Evolutionary conservation across 2,797 vertebrate genomes (phyloP).

Genomic region (Ibycter americanus): DNA sequence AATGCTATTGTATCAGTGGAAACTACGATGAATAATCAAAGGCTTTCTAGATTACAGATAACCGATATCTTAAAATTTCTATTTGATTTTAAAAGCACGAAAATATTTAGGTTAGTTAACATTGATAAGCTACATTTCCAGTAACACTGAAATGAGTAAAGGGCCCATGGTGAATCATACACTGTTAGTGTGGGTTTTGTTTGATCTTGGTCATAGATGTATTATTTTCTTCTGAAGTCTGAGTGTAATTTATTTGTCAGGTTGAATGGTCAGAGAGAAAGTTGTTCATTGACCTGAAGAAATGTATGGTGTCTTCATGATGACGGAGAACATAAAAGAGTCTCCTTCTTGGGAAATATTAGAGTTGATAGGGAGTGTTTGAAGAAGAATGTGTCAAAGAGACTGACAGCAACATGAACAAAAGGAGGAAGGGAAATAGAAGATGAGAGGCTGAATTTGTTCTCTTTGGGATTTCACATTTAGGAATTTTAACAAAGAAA

Average conservation of each 20-base stretch:
- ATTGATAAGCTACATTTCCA: neutral
- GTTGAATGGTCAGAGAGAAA: constrained; percentile 64
- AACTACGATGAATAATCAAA: neutral
- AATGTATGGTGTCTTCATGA: constrained; percentile 57
- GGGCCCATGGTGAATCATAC: neutral
- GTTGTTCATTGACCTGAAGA: constrained; percentile 63
- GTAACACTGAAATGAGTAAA: neutral
- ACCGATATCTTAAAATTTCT: neutral
- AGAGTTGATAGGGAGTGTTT: constrained; percentile 67
- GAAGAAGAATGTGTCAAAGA: constrained; percentile 64
- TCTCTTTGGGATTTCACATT: constrained; percentile 53
- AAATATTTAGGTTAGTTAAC: neutral
- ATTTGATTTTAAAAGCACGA: neutral
- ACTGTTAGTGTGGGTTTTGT: constrained; percentile 3
- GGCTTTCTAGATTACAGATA: neutral
- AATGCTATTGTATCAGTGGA: neutral
- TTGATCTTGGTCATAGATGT: constrained; percentile 47
- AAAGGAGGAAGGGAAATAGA: constrained; percentile 58
- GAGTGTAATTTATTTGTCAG: constrained; percentile 70
- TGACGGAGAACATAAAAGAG: constrained; percentile 60
- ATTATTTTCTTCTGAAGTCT: constrained; percentile 56
- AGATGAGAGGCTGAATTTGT: constrained; percentile 43
- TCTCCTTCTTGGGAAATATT: constrained; percentile 58
- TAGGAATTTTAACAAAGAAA: constrained; percentile 53
- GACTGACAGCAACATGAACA: constrained; percentile 54